A percentile compares a stretch with the other conserved stretches of the same genome.
These are phyloP conservation scores for Torymus tubicola DNA, from an alignment of 2,888 invertebrate species.

Conservation along the genomic window DNA sequence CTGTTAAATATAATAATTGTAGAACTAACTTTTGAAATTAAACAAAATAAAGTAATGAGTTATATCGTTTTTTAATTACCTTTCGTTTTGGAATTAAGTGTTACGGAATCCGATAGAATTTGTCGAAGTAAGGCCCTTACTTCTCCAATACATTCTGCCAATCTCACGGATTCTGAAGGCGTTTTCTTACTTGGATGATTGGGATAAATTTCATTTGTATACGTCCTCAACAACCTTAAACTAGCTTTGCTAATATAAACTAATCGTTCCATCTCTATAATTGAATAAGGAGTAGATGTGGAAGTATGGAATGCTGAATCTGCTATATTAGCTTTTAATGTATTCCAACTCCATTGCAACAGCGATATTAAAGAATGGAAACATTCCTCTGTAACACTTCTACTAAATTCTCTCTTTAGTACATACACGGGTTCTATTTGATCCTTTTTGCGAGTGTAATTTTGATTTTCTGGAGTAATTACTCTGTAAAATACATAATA, in stretches of 20 bases:
- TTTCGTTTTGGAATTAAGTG: conserved; percentile 72
- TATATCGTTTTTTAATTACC: conserved; percentile 58
- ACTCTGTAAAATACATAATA: conserved; percentile 80
- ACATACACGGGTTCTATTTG: conserved; percentile 89
- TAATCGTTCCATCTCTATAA: conserved; percentile 87
- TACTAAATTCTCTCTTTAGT: conserved; percentile 90
- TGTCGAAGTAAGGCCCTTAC: conserved; percentile 88
- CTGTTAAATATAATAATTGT: conserved; percentile 1
- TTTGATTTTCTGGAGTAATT: conserved; percentile 83
- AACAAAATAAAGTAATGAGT: not conserved
- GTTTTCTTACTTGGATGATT: conserved; percentile 80
- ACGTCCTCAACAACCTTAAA: conserved; percentile 88
- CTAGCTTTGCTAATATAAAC: conserved; percentile 92
- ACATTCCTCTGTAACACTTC: conserved; percentile 89
- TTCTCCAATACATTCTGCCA: conserved; percentile 92
- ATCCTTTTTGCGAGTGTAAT: conserved; percentile 78
- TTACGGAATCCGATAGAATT: conserved; percentile 86
- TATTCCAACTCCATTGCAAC: conserved; percentile 95
- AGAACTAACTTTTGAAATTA: not conserved
- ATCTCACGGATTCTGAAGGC: conserved; percentile 84
- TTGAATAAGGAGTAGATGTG: conserved; percentile 76
- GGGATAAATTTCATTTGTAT: conserved; percentile 94
- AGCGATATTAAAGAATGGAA: conserved; percentile 90
- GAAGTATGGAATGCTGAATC: conserved; percentile 77
- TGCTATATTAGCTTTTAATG: conserved; percentile 85